A percentile compares a stretch with the other conserved stretches of the same genome.
phyloP scores from a whole-genome alignment of 2,888 invertebrate species.

The Helobdella robusta region DNA sequence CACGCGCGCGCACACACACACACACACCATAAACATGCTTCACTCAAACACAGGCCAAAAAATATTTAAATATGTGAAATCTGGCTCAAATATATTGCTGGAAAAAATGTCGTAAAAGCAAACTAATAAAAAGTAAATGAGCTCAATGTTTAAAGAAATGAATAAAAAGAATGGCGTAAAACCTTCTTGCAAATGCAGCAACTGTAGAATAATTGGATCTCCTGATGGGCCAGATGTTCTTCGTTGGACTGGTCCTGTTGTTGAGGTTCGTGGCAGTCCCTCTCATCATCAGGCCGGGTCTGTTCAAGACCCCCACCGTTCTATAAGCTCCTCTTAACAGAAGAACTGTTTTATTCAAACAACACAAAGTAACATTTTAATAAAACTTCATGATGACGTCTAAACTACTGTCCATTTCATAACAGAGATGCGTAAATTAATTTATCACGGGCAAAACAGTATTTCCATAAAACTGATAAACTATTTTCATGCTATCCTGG shows the following conservation, averaged over 20 bases:
- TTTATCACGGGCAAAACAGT: background rate
- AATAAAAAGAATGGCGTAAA: background rate
- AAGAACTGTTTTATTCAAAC: background rate
- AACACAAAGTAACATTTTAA: background rate
- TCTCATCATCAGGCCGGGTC: conserved; percentile 21
- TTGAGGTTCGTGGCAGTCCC: conserved; percentile 26
- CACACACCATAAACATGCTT: no score
- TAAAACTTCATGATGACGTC: background rate
- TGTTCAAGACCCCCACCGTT: background rate
- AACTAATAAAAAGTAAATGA: background rate
- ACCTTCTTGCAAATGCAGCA: conserved; percentile 9
- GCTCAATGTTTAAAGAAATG: background rate
- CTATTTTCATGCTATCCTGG: no score
- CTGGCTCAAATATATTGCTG: background rate
- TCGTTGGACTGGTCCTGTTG: conserved; percentile 3
- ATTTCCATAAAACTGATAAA: no score
- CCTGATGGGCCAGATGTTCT: conserved; percentile 3
- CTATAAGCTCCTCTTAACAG: conserved; percentile 5
- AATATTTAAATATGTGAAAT: no score
- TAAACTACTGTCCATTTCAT: background rate
- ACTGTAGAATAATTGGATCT: conserved; percentile 2
- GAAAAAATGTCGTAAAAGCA: background rate
- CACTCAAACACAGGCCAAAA: no score
- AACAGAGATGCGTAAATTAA: background rate
- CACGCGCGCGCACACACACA: no score